Percentiles rank a stretch among this genome's conserved stretches.
Evolutionary conservation across 2,888 invertebrate genomes (phyloP).

Genomic region (Electrophaes corylata): DNA sequence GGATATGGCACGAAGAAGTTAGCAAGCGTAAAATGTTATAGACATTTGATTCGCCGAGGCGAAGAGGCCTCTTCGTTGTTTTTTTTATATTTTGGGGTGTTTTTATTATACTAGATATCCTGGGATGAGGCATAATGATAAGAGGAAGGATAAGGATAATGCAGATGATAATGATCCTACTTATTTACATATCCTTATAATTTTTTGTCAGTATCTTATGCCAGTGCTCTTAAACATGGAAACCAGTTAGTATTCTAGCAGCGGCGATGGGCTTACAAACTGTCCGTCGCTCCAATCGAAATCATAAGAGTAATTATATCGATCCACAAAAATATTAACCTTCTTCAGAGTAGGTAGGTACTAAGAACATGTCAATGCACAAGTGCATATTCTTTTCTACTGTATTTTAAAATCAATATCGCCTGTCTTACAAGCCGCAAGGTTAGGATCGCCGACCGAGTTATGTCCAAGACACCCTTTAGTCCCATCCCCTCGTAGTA

Average conservation of each 20-base stretch:
- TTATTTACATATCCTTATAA: too few relatives aligned
- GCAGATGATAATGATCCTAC: too few relatives aligned
- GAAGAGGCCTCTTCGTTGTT: constrained; percentile 20
- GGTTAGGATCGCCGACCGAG: constrained; percentile 56
- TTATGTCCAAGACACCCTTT: constrained; percentile 61
- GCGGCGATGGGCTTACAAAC: too few relatives aligned
- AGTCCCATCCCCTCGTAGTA: constrained; percentile 62
- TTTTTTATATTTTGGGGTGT: too few relatives aligned
- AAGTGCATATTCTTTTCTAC: constrained; percentile 36
- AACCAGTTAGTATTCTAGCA: too few relatives aligned
- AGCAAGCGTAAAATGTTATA: constrained; percentile 67
- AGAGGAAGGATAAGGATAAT: too few relatives aligned
- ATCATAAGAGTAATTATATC: too few relatives aligned
- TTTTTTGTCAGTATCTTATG: too few relatives aligned
- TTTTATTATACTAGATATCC: too few relatives aligned
- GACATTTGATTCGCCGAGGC: constrained; percentile 51
- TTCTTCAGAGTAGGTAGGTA: background rate
- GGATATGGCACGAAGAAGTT: constrained; percentile 68
- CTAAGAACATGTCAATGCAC: background rate
- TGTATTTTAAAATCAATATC: constrained; percentile 66
- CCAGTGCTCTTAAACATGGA: too few relatives aligned
- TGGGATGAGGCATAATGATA: too few relatives aligned
- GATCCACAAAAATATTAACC: background rate
- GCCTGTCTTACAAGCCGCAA: constrained; percentile 56
- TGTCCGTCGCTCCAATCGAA: too few relatives aligned